phyloP scores from a whole-genome alignment of 2,797 vertebrate genomes.

The Sparidentex hasta region DNA sequence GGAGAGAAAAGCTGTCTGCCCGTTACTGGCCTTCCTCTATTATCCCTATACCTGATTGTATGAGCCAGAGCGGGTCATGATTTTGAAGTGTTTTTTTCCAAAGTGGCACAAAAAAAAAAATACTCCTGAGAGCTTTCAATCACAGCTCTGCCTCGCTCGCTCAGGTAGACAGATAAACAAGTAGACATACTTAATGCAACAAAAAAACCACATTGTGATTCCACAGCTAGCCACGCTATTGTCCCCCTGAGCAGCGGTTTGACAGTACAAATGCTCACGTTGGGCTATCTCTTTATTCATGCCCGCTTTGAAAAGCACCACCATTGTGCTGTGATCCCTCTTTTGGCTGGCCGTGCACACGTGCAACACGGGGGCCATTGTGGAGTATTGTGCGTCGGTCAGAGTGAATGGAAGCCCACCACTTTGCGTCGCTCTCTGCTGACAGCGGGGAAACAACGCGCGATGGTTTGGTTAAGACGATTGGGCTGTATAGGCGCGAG shows the following conservation, averaged over 20 bases:
- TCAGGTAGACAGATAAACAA: slow-evolving; percentile 36
- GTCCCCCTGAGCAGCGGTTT: slow-evolving; percentile 33
- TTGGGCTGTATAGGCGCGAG: slow-evolving; percentile 7
- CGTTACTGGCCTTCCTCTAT: slow-evolving; percentile 40
- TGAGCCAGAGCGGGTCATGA: slow-evolving; percentile 18
- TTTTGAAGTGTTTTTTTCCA: slow-evolving; percentile 48
- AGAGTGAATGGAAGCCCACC: slow-evolving; percentile 59
- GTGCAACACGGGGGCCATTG: slow-evolving; percentile 43
- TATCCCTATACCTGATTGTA: slow-evolving; percentile 38
- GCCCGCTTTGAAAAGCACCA: slow-evolving; percentile 47
- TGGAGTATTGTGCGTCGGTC: slow-evolving; percentile 48
- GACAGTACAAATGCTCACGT: slow-evolving; percentile 44
- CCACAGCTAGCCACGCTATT: slow-evolving; percentile 10
- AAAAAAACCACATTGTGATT: slow-evolving; percentile 38
- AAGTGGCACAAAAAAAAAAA: slow-evolving; percentile 38
- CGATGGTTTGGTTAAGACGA: slow-evolving; percentile 4
- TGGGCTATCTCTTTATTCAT: slow-evolving; percentile 55
- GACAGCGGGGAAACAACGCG: slow-evolving; percentile 49
- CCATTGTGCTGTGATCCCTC: slow-evolving; percentile 64
- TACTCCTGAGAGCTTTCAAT: slow-evolving; percentile 38
- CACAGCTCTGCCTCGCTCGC: slow-evolving; percentile 32
- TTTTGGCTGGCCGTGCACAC: slow-evolving; percentile 55
- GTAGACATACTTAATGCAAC: slow-evolving; percentile 25
- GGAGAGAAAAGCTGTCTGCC: slow-evolving; percentile 19
- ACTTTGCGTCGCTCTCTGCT: slow-evolving; percentile 37